These are phyloP conservation scores for Lithophane socia DNA, from an alignment of 2,888 invertebrate species.

Conservation along the genomic window DNA sequence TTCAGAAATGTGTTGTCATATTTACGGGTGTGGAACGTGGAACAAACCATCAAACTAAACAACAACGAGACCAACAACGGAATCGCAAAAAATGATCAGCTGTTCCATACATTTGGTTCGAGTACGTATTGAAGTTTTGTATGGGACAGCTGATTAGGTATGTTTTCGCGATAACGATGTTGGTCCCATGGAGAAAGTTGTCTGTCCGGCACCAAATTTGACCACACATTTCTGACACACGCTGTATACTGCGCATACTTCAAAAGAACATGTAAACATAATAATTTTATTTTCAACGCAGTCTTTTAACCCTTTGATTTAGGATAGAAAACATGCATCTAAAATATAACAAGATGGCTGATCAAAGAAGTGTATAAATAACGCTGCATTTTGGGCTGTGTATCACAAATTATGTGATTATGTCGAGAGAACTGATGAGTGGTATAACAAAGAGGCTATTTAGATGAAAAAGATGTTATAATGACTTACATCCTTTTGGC, in stretches of 20 bases:
- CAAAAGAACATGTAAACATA: constrained; percentile 47
- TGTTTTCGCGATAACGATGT: background rate
- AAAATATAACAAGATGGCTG: constrained; percentile 33
- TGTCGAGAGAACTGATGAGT: constrained; percentile 32
- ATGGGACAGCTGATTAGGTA: background rate
- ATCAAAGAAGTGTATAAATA: constrained; percentile 59
- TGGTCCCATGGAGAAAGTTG: background rate
- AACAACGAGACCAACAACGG: too few species aligned
- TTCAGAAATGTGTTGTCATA: background rate
- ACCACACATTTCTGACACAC: background rate
- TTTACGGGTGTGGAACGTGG: background rate
- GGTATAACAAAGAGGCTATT: constrained; percentile 46
- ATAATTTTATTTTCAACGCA: constrained; percentile 35
- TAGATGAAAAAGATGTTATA: constrained; percentile 45
- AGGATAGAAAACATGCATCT: constrained; percentile 31
- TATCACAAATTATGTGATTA: constrained; percentile 47
- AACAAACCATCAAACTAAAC: background rate
- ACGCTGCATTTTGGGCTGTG: constrained; percentile 4
- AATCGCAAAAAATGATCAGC: too few species aligned
- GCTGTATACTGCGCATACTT: constrained; percentile 7
- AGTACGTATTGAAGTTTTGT: background rate
- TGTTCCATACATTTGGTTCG: background rate
- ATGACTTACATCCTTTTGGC: constrained; percentile 31
- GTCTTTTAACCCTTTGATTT: constrained; percentile 36
- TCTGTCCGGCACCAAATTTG: background rate